Base-by-base conservation (phyloP, 2,113 vertebrate genomes). In the Pholis gunnellus region DNA sequence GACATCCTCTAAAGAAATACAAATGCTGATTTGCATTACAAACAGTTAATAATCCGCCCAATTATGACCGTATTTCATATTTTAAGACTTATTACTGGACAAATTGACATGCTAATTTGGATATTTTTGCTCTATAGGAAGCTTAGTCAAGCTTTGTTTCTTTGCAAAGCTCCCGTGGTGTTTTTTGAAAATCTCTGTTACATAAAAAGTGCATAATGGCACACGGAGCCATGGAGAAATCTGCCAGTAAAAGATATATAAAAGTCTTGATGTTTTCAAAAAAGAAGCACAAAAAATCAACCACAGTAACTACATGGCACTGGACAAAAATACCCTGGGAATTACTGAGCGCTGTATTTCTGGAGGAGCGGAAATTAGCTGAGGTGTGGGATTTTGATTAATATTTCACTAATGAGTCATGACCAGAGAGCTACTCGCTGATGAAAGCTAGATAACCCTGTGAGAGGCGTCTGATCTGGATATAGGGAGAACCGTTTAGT, bases 301-400 rank as follows among this genome's bases (percentile, higher is more conserved):
- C 63, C 13, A 38, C 71, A 40, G 71, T 15, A 11, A n/a, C 52
- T 54, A 22, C 50, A 73, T 5, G 42, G 59, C 54, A 40, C 66
- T 22, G 65, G 76, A 78, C 86, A 63, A 50, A 87, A 88, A 91
- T 88, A 89, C 61, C 87, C 66, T 0, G 27, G 60, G 61, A 72
- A 79, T 82, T 71, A 70, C 73, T 22, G 66, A 78, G 78, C 2
- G 36, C 76, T 82, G 80, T 87, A 80, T 90, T 88, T 90, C 88
- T 82, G 85, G 89, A 87, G 36, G 65, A 89, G 72, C 78, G 63
- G 87, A 91, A 88, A 91, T 90, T 59, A 85, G 73, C 75, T 27
- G 74, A 90, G 83, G 73, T 84, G 78, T 83, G 64, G 38, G 79
- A 79, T 84, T 85, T 56, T 91, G 87, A 90, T 90, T 75, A 82